Evolutionary conservation across 2,797 vertebrate species (phyloP), one percentile per base, ranked within the genome.

Genomic region (Pitangus sulphuratus): DNA sequence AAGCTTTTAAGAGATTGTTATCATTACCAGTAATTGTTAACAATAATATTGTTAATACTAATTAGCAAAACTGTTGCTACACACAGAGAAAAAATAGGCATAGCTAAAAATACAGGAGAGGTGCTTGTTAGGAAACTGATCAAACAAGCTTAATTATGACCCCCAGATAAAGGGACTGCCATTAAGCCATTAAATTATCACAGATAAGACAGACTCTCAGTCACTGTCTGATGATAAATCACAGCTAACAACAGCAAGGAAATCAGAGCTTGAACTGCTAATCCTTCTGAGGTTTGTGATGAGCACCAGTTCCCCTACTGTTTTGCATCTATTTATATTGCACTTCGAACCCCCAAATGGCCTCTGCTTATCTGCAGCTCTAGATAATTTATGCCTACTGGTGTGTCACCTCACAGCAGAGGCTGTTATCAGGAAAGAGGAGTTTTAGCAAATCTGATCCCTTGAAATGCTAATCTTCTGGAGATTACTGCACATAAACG

Each of bases 61-160:
- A 95, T 97, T 97, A 94, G 58, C 24, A 92, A 92, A 89, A 95
- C 95, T 83, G 77, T 54, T 90, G 53, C 78, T 74, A 84, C 44
- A 93, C 54, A 50, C 60, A 56, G 66, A 51, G 88, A 74, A 96
- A 95, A 89, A 78, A 81, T 44, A 93, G 68, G 69, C 87, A 90
- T n/a, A 91, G 82, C 87, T 96, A 83, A 87, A 94, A 95, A 94
- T 72, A 64, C 96, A 97, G 80, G 79, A 47, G 47, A 97, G 89
- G 75, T 96, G 69, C 97, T 98, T 98, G 96, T 97, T 97, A 98
- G 93, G 86, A 96, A 95, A 61, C 87, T 95, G 95, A 98, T 98
- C 97, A 97, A 97, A 97, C 96, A 96, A 97, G 92, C 94, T 98
- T 98, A 97, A 98, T 98, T 97, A 97, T 97, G 97, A 98, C 97